phyloP scores from a whole-genome alignment of 2,113 vertebrate species.

The Cheirogaleus medius region DNA sequence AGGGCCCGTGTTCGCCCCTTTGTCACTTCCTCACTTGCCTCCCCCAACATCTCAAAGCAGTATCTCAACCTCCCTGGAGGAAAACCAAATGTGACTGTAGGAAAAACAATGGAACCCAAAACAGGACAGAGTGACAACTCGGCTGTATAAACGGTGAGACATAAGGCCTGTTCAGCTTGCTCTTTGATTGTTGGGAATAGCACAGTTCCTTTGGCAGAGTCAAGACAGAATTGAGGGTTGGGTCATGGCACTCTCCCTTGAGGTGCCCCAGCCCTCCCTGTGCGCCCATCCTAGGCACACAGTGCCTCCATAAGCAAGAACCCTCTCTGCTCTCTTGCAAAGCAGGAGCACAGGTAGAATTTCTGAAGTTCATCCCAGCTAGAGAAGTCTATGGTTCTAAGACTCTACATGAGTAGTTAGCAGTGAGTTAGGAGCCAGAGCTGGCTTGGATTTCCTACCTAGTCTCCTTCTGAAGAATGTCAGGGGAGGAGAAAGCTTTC shows the following conservation, averaged over 20 bases:
- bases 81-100: background rate
- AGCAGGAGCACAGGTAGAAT: background rate
- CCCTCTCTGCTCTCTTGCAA: background rate
- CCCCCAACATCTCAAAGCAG: background rate
- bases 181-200: background rate
- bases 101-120: background rate
- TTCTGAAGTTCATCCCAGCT: background rate
- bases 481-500: background rate
- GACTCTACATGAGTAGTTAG: background rate
- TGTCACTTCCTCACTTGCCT: background rate
- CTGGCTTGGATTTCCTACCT: background rate
- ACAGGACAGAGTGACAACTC: background rate
- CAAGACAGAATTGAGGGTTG: background rate
- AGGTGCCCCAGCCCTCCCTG: background rate
- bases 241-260: background rate
- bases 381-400: background rate
- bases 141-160: background rate
- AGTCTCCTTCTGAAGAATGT: background rate
- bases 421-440: too few species aligned
- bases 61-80: background rate
- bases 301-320: background rate
- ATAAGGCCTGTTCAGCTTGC: background rate
- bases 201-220: background rate
- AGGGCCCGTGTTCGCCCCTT: background rate
- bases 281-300: rapidly evolving